Evolutionary conservation across 2,113 vertebrate species (phyloP).

Genomic region (Ariopsis seemanni): DNA sequence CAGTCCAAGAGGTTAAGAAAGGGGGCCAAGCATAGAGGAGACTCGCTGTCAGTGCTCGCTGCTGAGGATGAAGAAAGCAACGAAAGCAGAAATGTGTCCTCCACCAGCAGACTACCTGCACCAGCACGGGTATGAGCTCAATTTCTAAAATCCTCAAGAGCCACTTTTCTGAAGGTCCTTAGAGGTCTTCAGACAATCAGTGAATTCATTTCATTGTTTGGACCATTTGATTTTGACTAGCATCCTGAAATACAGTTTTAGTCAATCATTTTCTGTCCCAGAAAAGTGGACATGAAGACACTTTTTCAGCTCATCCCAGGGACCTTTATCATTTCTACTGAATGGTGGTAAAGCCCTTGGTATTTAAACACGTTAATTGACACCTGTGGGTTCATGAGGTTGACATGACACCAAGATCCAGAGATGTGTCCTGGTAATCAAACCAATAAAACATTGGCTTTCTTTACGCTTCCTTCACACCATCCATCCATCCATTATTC

Average conservation of each 20-base stretch:
- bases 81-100: conserved; percentile 80
- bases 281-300: background rate
- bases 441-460: background rate
- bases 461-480: background rate
- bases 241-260: background rate
- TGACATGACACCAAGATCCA: background rate
- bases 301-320: background rate
- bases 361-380: background rate
- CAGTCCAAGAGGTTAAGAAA: conserved; percentile 91
- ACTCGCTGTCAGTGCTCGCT: conserved; percentile 20
- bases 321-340: background rate
- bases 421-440: background rate
- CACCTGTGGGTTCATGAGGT: background rate
- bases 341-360: background rate
- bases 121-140: conserved; percentile 61
- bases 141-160: background rate
- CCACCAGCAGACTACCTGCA: conserved; percentile 76
- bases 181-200: background rate
- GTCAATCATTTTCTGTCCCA: background rate
- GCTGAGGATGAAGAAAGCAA: conserved; percentile 74
- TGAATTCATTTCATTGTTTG: background rate
- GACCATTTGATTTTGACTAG: background rate
- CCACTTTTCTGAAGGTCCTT: background rate
- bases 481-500: background rate
- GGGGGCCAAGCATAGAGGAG: conserved; percentile 79